Percentiles rank a stretch among this genome's conserved stretches.
phyloP scores from a whole-genome alignment of 2,888 invertebrate genomes.

The Aspidiotus destructor region DNA sequence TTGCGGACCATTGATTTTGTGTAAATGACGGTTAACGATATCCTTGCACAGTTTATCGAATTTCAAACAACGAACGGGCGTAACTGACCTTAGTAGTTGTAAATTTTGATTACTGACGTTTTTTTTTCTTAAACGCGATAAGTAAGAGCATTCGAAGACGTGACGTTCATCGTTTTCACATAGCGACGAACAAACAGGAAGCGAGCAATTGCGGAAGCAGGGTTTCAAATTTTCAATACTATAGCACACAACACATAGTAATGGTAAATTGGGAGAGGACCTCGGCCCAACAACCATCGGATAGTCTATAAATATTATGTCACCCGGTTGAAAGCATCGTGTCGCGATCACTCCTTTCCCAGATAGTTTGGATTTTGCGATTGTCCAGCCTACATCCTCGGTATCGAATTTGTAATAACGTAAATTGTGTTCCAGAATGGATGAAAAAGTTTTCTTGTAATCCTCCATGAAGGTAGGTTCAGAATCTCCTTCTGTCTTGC shows the following conservation, averaged over 20 bases:
- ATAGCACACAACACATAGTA: slow-evolving; percentile 37
- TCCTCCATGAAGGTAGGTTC: background rate
- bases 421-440: slow-evolving; percentile 7
- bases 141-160: slow-evolving; percentile 54
- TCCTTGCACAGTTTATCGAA: slow-evolving; percentile 45
- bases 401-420: slow-evolving; percentile 1
- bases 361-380: slow-evolving; percentile 42
- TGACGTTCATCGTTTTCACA: slow-evolving; percentile 55
- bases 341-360: slow-evolving; percentile 64
- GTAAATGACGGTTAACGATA: slow-evolving; percentile 47
- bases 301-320: slow-evolving; percentile 59
- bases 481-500: no score
- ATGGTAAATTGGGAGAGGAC: slow-evolving; percentile 54
- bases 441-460: background rate
- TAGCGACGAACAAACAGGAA: slow-evolving; percentile 55
- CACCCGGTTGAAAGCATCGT: slow-evolving; percentile 55
- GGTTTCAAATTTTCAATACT: slow-evolving; percentile 22
- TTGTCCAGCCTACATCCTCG: slow-evolving; percentile 18
- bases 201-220: slow-evolving; percentile 56
- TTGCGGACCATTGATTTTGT: slow-evolving; percentile 47
- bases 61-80: slow-evolving; percentile 45
- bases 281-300: slow-evolving; percentile 58
- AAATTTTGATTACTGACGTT: slow-evolving; percentile 40
- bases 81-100: slow-evolving; percentile 43
- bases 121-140: slow-evolving; percentile 49